Base-by-base conservation (phyloP, 2,888 invertebrate species). In the Aleiodes leptofemur region DNA sequence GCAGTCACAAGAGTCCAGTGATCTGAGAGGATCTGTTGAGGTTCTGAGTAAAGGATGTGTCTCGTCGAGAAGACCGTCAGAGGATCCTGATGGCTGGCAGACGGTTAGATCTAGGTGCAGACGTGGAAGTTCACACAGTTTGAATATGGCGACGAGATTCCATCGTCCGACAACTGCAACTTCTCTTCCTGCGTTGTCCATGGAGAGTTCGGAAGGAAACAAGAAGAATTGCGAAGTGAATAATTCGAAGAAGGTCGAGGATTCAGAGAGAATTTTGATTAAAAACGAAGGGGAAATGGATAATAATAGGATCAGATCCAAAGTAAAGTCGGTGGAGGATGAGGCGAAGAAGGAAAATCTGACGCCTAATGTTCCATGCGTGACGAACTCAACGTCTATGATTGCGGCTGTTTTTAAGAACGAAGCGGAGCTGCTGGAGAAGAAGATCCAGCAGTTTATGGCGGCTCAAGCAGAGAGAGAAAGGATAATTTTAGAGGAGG, bases 111-210 rank as follows among this genome's bases (percentile, higher is more conserved):
- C 95, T 64, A 92, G 94, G 53, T 92, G 91, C 1, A 91, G 96
- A 34, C 91, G 94, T 68, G 92, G 92, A 0, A 94, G 94, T 85
- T 92, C 93, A 14, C 93, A 94, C 75, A 90, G 90, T 82, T 88
- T 91, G 0, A 91, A 91, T 79, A 90, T 91, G 82, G 91, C 94
- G 0, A 94, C 94, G 78, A 92, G 96, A 77, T 96, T 95, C 84
- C 93, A 95, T 84, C 95, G 95, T 86, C 96, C 96, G 0, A 95
- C 95, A 1, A 95, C 96, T 0, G 96, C 96, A 0, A 94, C 95
- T 0, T 96, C 96, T 79, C 88, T 96, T 70, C 96, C 96, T 0
- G 95, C 96, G 0, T 88, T 96, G 59, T 94, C 86, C 31, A 83
- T 88, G 69, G 83, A 86, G 66, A 84, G 82, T 72, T 84, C 85